phyloP scores from a whole-genome alignment of 2,888 invertebrate species.

The Andrena chrysosceles region DNA sequence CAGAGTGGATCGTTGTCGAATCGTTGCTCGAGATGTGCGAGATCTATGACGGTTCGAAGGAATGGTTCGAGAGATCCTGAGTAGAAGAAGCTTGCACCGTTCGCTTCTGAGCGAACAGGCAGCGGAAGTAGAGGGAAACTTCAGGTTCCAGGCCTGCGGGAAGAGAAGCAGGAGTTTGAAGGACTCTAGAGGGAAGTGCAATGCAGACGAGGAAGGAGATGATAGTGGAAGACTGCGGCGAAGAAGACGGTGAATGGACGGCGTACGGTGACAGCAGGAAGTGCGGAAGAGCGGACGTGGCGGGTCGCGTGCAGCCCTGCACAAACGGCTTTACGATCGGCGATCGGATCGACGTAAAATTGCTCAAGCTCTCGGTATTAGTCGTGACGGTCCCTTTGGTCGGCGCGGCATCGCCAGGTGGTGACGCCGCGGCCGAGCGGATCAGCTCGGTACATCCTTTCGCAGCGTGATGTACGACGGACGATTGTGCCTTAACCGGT shows the following conservation, averaged over 20 bases:
- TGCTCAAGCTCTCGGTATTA: conserved; percentile 72
- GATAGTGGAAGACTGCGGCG: too few species aligned
- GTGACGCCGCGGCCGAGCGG: conserved; percentile 51
- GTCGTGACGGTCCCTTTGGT: conserved; percentile 48
- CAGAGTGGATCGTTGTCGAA: conserved; percentile 20
- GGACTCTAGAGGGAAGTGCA: not conserved
- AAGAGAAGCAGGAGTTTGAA: not conserved
- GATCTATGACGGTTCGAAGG: too few species aligned
- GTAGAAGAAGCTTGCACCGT: too few species aligned
- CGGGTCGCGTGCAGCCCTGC: conserved; percentile 27
- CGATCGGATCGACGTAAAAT: conserved; percentile 74
- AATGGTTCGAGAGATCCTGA: not conserved
- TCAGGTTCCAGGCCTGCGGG: not conserved
- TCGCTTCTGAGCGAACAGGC: too few species aligned
- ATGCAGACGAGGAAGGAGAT: too few species aligned
- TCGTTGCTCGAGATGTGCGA: conserved; percentile 19
- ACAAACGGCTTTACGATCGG: conserved; percentile 72
- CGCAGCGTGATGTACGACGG: conserved; percentile 58
- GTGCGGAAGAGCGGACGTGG: conserved; percentile 26
- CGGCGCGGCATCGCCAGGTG: conserved; percentile 56
- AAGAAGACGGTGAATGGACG: not conserved
- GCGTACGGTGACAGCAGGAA: not conserved
- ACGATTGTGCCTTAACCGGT: conserved; percentile 69
- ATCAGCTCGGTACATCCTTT: conserved; percentile 55
- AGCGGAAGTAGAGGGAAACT: too few species aligned